Conservation (phyloP, 2,797 vertebrate genomes). For the Myoxocephalus aenaeus region DNA sequence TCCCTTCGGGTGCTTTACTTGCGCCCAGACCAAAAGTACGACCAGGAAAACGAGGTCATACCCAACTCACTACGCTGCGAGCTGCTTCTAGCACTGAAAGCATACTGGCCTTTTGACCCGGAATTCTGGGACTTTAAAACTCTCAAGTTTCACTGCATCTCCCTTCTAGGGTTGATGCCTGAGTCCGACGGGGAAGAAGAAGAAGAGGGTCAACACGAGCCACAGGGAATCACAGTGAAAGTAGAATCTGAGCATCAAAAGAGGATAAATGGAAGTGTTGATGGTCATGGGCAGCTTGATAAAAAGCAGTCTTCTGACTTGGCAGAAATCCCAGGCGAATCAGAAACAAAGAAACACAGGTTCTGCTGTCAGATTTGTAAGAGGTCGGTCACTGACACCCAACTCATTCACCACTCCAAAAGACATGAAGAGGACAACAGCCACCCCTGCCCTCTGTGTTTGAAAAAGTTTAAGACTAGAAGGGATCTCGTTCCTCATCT, state of each 20-base stretch:
- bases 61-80: conserved; percentile 98
- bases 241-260: conserved; percentile 49
- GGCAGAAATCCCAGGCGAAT: conserved; percentile 30
- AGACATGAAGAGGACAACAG: conserved; percentile 89
- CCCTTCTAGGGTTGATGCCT: conserved; percentile 89
- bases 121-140: conserved; percentile 99
- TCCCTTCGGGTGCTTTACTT: conserved; percentile 91
- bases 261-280: conserved; percentile 62
- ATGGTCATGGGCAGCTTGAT: conserved; percentile 33
- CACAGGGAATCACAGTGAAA: conserved; percentile 56
- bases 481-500: conserved; percentile 93
- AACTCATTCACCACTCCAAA: conserved; percentile 94
- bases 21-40: conserved; percentile 95
- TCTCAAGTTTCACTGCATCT: conserved; percentile 92
- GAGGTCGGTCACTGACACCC: conserved; percentile 88
- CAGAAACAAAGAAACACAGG: conserved; percentile 85
- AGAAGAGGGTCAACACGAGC: conserved; percentile 79
- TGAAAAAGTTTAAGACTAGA: conserved; percentile 90
- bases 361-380: conserved; percentile 95
- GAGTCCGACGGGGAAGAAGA: conserved; percentile 87
- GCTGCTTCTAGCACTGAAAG: conserved; percentile 94
- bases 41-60: conserved; percentile 92
- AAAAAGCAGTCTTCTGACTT: conserved; percentile 21
- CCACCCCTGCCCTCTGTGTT: conserved; percentile 92
- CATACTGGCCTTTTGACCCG: conserved; percentile 97